Conservation (phyloP, 2,888 invertebrate species). For the Drosophila paracracens region DNA sequence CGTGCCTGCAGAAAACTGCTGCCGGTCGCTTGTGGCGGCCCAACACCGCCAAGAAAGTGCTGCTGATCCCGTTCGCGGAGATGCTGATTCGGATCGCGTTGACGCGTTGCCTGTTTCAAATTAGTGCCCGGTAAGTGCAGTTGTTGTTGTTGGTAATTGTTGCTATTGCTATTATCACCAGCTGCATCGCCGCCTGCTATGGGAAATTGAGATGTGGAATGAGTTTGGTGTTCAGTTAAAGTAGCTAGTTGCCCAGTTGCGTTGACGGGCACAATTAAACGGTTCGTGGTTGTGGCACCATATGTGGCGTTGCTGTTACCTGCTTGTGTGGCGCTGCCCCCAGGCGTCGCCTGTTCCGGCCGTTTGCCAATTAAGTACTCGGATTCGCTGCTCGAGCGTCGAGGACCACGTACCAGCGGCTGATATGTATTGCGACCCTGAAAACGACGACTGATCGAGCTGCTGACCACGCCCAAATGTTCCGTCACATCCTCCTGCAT, state of each 20-base stretch:
- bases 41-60: conserved; percentile 62
- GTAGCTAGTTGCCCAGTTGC: conserved; percentile 50
- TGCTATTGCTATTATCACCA: conserved; percentile 66
- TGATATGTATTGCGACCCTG: conserved; percentile 92
- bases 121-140: conserved; percentile 62
- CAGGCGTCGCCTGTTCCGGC: conserved; percentile 55
- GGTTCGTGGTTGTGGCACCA: conserved; percentile 62
- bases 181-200: conserved; percentile 58
- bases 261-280: conserved; percentile 61
- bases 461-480: conserved; percentile 95
- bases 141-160: conserved; percentile 80
- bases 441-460: conserved; percentile 91
- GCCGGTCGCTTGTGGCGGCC: conserved; percentile 59
- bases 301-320: conserved; percentile 55
- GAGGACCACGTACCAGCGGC: conserved; percentile 88
- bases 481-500: conserved; percentile 96
- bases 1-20: conserved; percentile 78
- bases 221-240: conserved; percentile 60
- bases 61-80: conserved; percentile 69
- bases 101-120: conserved; percentile 61
- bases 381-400: conserved; percentile 87
- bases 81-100: conserved; percentile 71
- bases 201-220: conserved; percentile 70
- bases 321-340: conserved; percentile 53
- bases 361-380: conserved; percentile 83